Conservation (phyloP, 2,797 vertebrate genomes). For the Sebastes taczanowskii region DNA sequence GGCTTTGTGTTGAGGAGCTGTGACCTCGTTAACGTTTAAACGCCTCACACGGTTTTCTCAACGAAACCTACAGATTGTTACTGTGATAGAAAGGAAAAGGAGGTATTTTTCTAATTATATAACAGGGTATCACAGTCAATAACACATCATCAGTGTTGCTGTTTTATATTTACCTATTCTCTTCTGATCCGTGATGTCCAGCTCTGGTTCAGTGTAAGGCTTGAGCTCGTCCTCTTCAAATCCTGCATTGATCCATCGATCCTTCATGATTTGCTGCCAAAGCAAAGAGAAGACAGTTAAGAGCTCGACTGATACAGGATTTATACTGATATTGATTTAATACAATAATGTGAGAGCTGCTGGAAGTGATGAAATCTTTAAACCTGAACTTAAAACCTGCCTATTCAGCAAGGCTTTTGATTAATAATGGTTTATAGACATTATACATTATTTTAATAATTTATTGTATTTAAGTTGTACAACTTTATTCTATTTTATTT, state of each 20-base stretch:
- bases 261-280: slow-evolving; percentile 98
- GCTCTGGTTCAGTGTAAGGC: slow-evolving; percentile 93
- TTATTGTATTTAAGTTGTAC: background rate
- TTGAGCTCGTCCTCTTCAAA: slow-evolving; percentile 98
- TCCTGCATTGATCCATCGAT: slow-evolving; percentile 98
- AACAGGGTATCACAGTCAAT: background rate
- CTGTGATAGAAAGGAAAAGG: background rate
- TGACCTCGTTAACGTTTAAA: background rate
- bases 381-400: background rate
- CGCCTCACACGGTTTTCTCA: background rate
- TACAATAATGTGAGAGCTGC: background rate
- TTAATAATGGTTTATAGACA: too few species aligned
- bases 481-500: background rate
- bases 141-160: background rate
- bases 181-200: slow-evolving; percentile 97
- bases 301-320: accelerated
- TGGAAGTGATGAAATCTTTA: background rate
- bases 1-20: background rate
- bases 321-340: background rate
- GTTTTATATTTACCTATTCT: slow-evolving; percentile 89
- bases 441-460: too few species aligned
- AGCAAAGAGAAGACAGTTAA: slow-evolving; percentile 2
- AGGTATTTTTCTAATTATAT: background rate
- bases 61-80: background rate
- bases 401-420: background rate